Base-by-base conservation (phyloP, 2,888 invertebrate species). In the Cacoxenus indagator region DNA sequence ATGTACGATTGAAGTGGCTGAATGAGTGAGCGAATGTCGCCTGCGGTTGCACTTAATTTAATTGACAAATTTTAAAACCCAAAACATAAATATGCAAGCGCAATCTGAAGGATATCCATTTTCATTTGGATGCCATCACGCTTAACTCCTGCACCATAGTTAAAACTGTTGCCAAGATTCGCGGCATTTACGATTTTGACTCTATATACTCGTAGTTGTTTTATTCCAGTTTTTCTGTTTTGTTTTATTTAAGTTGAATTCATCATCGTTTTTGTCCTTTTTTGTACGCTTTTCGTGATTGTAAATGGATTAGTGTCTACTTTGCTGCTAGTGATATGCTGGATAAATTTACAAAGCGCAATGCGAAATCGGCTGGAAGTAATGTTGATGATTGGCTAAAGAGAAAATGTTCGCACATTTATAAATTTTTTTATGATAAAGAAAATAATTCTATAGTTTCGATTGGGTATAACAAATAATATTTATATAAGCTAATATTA, bases 11-110 rank as follows among this genome's bases (percentile, higher is more conserved):
- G 11, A 19, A 22, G 22, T 61, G 22, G n/a, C 11, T 19, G 22
- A 26, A 26, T 55, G 55, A 55, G 14, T 45, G 61, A 37, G n/a
- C 78, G 75, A 75, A 82, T 83, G 76, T 75, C 71, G 87, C 86
- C 86, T 83, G 78, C 82, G 87, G 87, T 83, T 85, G 85, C 87
- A 87, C 86, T 87, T 87, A 87, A 86, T 86, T 87, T 87, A 87
- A 87, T 87, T 87, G 86, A 85, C 85, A 87, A 85, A 80, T 84
- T 85, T 80, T 76, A 83, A 80, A 83, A 80, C 83, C 82, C 61
- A 62, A 62, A 62, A 62, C 45, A 43, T 62, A 43, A 62, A 62
- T 62, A 62, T 62, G 43, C 43, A 37, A 43, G 9, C 51, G 22
- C 22, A 22, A 22, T 19, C 9, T 11, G 9, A 51, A 17, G 8